phyloP scores from a whole-genome alignment of 1,140 invertebrate genomes.

The Asobara japonica region DNA sequence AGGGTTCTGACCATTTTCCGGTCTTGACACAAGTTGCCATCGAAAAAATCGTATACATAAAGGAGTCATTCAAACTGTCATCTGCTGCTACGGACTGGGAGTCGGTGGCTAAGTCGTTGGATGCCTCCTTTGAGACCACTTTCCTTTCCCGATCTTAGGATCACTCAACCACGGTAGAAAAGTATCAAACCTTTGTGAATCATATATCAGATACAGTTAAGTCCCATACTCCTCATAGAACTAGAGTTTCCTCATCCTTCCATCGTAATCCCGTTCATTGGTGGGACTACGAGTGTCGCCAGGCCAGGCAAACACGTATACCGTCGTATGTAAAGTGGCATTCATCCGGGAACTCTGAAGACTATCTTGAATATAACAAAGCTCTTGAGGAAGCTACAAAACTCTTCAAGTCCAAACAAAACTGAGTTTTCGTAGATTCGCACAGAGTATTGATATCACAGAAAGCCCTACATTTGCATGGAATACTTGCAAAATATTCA shows the following conservation, averaged over 20 bases:
- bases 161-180: background rate
- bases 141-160: background rate
- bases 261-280: too few relatives aligned
- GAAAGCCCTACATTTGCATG: background rate
- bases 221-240: too few relatives aligned
- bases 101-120: background rate
- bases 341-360: background rate
- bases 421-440: slow-evolving; percentile 4
- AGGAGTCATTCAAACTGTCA: background rate
- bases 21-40: background rate
- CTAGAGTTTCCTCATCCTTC: too few relatives aligned
- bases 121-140: background rate
- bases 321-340: background rate
- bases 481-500: background rate
- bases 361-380: background rate
- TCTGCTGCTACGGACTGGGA: background rate
- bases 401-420: background rate
- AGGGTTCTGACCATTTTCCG: background rate
- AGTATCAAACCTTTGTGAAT: background rate
- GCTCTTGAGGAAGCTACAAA: background rate
- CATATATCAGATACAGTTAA: too few relatives aligned
- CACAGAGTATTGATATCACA: background rate
- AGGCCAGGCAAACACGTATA: background rate
- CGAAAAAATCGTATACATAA: background rate
- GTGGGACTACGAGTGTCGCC: too few relatives aligned